Evolutionary conservation across 2,888 invertebrate genomes (phyloP), one percentile per base, ranked within the genome.

Genomic region (Cheilosia vulpina): DNA sequence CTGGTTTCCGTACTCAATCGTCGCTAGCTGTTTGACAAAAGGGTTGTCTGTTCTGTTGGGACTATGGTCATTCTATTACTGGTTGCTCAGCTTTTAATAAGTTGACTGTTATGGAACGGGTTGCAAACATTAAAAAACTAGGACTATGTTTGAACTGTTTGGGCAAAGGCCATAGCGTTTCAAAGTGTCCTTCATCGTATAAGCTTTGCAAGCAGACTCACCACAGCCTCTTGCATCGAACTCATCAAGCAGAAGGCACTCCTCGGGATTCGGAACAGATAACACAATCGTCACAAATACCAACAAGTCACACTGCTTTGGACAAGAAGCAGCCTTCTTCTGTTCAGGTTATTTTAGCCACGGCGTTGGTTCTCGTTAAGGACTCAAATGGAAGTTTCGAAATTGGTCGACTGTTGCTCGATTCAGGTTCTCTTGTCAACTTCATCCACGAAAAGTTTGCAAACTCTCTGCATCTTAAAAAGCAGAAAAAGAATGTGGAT

Each of bases 301-400:
- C 55, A 19, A 13, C 19, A 55, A 15, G 2, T 13, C 21, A 55
- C 13, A 13, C 68, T 11, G 68, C 68, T 7, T 17, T 45, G 9
- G 55, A 68, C 19, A 68, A 9, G 19, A 31, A 27, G n/a, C 24
- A 19, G 7, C 1, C 11, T 24, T 19, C 43, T 1, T n/a, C 15
- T 1, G 17, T 3, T 3, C 43, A 55, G 43, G 68, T 87, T 1
- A 63, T 88, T 9, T 69, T 87, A 11, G 87, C 84, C n/a, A 88
- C 87, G 5, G 87, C 87, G 15, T 21, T 82, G 6, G n/a, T n/a
- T n/a, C n/a, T n/a, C n/a, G n/a, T n/a, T n/a, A n/a, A n/a, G n/a
- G n/a, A n/a, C n/a, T n/a, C n/a, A n/a, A n/a, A n/a, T n/a, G n/a
- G n/a, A n/a, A n/a, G n/a, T n/a, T n/a, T n/a, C n/a, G n/a, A n/a